Conservation (phyloP, 2,113 vertebrate species). For the Cyrtonyx montezumae region DNA sequence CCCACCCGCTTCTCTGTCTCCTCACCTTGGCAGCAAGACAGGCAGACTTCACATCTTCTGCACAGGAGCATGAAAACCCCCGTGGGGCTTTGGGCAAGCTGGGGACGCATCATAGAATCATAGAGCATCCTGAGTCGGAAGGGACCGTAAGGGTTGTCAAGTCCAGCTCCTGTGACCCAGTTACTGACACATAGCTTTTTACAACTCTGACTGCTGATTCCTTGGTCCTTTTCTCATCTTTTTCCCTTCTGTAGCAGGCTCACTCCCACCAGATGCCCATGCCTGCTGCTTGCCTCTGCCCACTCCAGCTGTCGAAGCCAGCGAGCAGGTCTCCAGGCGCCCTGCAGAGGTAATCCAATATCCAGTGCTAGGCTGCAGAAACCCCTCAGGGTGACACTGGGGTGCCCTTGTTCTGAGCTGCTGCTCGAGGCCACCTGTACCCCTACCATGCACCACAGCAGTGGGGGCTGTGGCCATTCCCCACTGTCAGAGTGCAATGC, state of each 20-base stretch:
- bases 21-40: background rate
- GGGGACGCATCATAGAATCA: background rate
- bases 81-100: background rate
- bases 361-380: background rate
- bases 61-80: background rate
- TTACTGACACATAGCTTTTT: background rate
- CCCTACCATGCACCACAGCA: background rate
- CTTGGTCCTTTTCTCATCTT: background rate
- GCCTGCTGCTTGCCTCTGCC: background rate
- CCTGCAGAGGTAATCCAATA: fast-evolving
- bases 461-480: background rate
- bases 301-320: background rate
- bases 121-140: no score
- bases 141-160: no score
- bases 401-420: background rate
- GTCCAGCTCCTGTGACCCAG: fast-evolving
- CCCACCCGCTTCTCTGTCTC: background rate
- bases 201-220: background rate
- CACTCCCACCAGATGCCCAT: background rate
- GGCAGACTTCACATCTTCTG: background rate
- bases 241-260: background rate
- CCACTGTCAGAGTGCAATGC: background rate
- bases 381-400: background rate
- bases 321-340: background rate
- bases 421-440: background rate